Percentiles rank a stretch among this genome's conserved stretches.
phyloP scores from a whole-genome alignment of 2,888 invertebrate genomes.

The Gisinianus flammeolus region DNA sequence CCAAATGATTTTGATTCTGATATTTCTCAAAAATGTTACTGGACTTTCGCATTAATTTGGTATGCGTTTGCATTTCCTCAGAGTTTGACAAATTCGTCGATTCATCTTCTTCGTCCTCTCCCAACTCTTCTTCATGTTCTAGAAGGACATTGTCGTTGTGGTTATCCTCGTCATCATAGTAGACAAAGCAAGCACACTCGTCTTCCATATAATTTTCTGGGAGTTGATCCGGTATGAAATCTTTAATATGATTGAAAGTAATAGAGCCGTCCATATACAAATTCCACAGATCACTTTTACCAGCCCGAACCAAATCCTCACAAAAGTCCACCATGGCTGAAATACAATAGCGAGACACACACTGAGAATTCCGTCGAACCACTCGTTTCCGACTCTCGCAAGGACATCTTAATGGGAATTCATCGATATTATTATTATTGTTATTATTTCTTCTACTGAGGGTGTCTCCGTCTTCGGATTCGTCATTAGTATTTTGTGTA shows the following conservation, averaged over 20 bases:
- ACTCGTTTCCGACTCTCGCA: not conserved
- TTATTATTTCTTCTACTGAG: no score
- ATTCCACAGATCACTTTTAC: not conserved
- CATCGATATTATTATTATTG: no score
- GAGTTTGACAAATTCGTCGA: no score
- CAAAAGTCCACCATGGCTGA: conserved; percentile 3
- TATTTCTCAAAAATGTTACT: no score
- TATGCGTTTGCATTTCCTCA: no score
- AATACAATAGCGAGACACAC: conserved; percentile 6
- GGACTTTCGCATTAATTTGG: no score
- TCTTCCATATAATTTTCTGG: not conserved
- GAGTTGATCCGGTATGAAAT: not conserved
- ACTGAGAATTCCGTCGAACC: not conserved
- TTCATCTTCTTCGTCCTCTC: no score
- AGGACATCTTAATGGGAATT: not conserved
- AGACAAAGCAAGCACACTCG: not conserved
- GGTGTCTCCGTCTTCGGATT: not conserved
- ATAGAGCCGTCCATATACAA: conserved; percentile 5
- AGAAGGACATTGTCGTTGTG: no score
- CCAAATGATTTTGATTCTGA: no score
- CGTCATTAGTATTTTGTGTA: no score
- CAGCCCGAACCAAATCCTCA: conserved; percentile 9
- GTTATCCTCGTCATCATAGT: not conserved
- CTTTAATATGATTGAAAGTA: not conserved
- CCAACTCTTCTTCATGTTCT: no score